phyloP scores from a whole-genome alignment of 2,888 invertebrate species.

The Schizaphis graminum region DNA sequence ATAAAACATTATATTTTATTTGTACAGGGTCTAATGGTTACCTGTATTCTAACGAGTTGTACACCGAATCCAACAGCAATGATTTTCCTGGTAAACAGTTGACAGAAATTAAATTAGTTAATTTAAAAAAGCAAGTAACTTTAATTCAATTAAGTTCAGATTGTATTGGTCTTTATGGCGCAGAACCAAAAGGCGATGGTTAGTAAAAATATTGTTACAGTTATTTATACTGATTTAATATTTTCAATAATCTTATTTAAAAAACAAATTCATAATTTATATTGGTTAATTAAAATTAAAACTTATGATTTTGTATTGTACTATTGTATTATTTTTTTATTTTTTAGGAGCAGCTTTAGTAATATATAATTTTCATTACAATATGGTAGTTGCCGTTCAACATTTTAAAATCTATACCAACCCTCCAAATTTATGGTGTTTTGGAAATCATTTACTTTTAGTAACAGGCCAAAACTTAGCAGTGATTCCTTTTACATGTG shows the following conservation, averaged over 20 bases:
- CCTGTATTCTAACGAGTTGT: slow-evolving; percentile 58
- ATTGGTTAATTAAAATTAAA: background rate
- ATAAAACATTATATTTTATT: background rate
- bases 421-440: slow-evolving; percentile 61
- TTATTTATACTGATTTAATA: background rate
- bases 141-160: slow-evolving; percentile 56
- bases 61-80: slow-evolving; percentile 7
- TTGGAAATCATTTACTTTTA: slow-evolving; percentile 60
- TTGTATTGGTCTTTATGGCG: slow-evolving; percentile 61
- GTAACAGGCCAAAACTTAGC: slow-evolving; percentile 62
- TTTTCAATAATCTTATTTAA: background rate
- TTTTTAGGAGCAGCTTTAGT: slow-evolving; percentile 61
- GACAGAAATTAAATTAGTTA: slow-evolving; percentile 48
- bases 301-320: background rate
- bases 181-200: slow-evolving; percentile 57
- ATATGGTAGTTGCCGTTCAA: slow-evolving; percentile 60
- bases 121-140: slow-evolving; percentile 45
- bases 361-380: slow-evolving; percentile 61
- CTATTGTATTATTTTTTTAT: background rate
- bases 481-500: slow-evolving; percentile 59
- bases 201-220: slow-evolving; percentile 10
- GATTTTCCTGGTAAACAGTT: slow-evolving; percentile 59
- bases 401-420: slow-evolving; percentile 58
- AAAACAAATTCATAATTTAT: background rate
- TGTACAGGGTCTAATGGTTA: slow-evolving; percentile 50